Conservation (phyloP, 2,113 vertebrate genomes). For the Halichoerus grypus region DNA sequence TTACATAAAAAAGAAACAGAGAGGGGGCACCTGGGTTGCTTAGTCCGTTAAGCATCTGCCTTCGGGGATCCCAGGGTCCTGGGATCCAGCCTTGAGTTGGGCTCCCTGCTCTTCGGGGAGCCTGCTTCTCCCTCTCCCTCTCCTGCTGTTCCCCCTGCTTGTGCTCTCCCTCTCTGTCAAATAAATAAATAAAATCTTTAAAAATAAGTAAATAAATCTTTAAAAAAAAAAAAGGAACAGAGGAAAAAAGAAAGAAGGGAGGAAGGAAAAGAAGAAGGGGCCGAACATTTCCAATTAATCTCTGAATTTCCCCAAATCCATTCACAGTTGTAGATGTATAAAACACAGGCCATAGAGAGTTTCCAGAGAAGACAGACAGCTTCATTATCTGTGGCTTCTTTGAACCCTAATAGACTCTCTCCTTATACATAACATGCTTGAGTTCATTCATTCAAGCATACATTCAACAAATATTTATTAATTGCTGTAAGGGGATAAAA, state of each 20-base stretch:
- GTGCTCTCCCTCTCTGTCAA: background rate
- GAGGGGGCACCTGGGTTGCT: background rate
- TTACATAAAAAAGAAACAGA: background rate
- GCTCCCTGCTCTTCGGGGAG: too few relatives aligned
- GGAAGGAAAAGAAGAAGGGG: rapidly evolving
- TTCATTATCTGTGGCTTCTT: background rate
- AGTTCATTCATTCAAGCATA: background rate
- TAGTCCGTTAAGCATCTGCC: background rate
- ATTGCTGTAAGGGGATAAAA: background rate
- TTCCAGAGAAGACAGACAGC: background rate
- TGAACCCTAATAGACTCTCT: background rate
- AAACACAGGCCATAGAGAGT: background rate
- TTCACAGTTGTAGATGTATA: background rate
- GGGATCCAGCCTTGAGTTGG: too few relatives aligned
- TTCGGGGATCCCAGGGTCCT: too few relatives aligned
- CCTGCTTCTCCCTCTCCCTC: background rate
- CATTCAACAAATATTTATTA: background rate
- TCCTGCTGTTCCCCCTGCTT: background rate
- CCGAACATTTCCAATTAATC: background rate
- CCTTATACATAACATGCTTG: background rate
- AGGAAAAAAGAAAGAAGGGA: background rate
- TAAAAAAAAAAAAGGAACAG: background rate
- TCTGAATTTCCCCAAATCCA: background rate
- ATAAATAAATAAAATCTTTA: background rate
- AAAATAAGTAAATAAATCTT: too few relatives aligned